Percentiles rank a stretch among this genome's conserved stretches.
These are phyloP conservation scores for Netelia melanura DNA, from an alignment of 2,888 invertebrate genomes.

Conservation along the genomic window DNA sequence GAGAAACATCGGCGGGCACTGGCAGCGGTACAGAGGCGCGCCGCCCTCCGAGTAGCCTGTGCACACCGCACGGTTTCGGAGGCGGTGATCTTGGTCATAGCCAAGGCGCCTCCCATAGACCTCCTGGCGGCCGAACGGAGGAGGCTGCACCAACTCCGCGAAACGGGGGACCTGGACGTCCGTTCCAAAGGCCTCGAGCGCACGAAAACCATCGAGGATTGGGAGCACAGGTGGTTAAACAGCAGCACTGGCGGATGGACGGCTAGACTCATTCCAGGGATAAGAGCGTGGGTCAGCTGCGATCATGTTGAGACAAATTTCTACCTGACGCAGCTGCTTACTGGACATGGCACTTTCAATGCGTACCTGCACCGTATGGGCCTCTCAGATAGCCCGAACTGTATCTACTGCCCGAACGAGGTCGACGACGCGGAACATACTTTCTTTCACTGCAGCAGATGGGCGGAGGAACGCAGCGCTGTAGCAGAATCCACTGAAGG, in stretches of 20 bases:
- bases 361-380: conserved; percentile 45
- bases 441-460: conserved; percentile 21
- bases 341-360: conserved; percentile 70
- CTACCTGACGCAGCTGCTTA: conserved; percentile 69
- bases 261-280: conserved; percentile 15
- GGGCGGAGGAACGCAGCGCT: conserved; percentile 8
- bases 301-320: conserved; percentile 56
- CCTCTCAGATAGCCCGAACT: not conserved
- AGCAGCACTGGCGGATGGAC: conserved; percentile 38
- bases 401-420: conserved; percentile 4
- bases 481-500: not conserved
- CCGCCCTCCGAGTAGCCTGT: too few relatives aligned
- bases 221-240: conserved; percentile 42
- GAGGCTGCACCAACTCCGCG: too few relatives aligned
- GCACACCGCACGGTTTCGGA: too few relatives aligned
- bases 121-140: too few relatives aligned
- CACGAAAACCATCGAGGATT: conserved; percentile 29
- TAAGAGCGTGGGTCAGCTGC: conserved; percentile 31
- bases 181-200: not conserved
- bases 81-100: too few relatives aligned
- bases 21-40: too few relatives aligned
- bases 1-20: too few relatives aligned
- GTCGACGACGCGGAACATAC: conserved; percentile 10
- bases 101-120: too few relatives aligned
- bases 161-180: too few relatives aligned